phyloP scores from a whole-genome alignment of 2,797 vertebrate species.

The Tokudaia tokunoshimensis region DNA sequence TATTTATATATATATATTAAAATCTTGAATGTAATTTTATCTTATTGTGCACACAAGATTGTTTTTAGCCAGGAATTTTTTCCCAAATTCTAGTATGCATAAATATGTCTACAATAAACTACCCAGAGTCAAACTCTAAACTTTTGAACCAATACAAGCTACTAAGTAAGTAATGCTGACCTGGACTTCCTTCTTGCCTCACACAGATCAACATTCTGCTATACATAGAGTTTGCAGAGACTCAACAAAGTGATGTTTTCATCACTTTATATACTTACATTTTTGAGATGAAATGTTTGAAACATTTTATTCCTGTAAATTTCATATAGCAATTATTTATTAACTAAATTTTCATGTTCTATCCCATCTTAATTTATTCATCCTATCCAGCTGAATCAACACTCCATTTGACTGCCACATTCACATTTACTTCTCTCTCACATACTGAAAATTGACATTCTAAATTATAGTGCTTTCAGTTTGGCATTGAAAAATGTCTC shows the following conservation, averaged over 20 bases:
- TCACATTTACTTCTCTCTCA: background rate
- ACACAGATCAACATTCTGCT: background rate
- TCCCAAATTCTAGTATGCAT: background rate
- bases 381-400: background rate
- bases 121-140: background rate
- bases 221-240: background rate
- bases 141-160: background rate
- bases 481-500: background rate
- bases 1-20: too few species aligned
- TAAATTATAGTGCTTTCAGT: background rate
- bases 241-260: background rate
- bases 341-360: background rate
- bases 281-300: background rate
- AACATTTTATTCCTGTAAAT: background rate
- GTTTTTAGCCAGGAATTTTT: background rate
- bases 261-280: too few species aligned
- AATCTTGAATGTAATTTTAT: background rate
- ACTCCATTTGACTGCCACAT: background rate
- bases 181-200: too few species aligned
- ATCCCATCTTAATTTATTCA: background rate
- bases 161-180: accelerated
- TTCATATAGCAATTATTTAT: background rate
- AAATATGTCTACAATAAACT: background rate
- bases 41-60: background rate
- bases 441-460: background rate